Evolutionary conservation across 1,140 invertebrate species (phyloP).

Genomic region (Lordiphosa mommai): DNA sequence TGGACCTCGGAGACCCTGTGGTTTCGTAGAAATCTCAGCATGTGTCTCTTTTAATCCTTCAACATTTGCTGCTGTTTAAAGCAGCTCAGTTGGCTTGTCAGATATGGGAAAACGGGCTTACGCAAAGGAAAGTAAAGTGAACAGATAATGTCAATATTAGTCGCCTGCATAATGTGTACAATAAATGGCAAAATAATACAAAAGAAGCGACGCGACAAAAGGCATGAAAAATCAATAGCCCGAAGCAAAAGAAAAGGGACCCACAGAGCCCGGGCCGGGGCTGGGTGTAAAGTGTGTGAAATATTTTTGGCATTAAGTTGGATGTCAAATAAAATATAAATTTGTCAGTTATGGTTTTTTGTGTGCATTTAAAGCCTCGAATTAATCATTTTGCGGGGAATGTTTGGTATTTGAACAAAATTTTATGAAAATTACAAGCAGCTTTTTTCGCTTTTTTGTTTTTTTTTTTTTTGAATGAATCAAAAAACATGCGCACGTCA

Average conservation of each 20-base stretch:
- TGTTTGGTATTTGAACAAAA: slow-evolving; percentile 24
- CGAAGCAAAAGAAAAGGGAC: slow-evolving; percentile 34
- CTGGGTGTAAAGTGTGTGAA: slow-evolving; percentile 44
- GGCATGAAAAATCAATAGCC: slow-evolving; percentile 67
- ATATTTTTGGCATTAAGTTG: slow-evolving; percentile 58
- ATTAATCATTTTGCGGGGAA: slow-evolving; percentile 34
- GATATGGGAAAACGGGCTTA: slow-evolving; percentile 53
- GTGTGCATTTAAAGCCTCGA: slow-evolving; percentile 20
- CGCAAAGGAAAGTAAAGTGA: slow-evolving; percentile 33
- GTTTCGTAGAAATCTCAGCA: neutral
- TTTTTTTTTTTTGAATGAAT: slow-evolving; percentile 46
- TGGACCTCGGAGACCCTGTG: too few relatives aligned
- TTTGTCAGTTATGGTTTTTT: slow-evolving; percentile 76
- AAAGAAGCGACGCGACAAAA: slow-evolving; percentile 44
- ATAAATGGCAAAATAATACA: slow-evolving; percentile 79
- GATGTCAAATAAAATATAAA: slow-evolving; percentile 78
- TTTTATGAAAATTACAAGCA: slow-evolving; percentile 46
- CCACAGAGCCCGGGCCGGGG: neutral
- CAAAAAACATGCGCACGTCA: slow-evolving; percentile 72
- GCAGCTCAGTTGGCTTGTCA: slow-evolving; percentile 2
- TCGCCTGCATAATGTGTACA: slow-evolving; percentile 78
- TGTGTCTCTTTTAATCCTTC: neutral
- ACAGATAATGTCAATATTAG: slow-evolving; percentile 79
- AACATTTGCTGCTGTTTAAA: slow-evolving; percentile 39
- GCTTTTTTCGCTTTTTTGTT: slow-evolving; percentile 11